phyloP scores from a whole-genome alignment of 2,113 vertebrate genomes.

The Garra rufa region DNA sequence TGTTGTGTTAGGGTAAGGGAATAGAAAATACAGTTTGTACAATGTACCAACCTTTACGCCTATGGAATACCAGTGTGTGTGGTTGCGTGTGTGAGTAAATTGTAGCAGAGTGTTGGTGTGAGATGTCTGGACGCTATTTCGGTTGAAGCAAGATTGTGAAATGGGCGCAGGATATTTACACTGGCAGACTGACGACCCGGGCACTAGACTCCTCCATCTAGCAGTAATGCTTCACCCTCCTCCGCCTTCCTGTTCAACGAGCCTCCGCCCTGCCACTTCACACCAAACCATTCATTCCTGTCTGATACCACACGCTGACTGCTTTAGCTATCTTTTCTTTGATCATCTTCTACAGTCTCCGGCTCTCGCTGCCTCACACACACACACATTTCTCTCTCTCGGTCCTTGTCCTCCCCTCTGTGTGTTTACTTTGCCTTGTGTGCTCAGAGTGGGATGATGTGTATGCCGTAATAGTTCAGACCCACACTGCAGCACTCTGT shows the following conservation, averaged over 20 bases:
- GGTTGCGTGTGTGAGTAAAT: slow-evolving; percentile 12
- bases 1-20: too few relatives aligned
- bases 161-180: slow-evolving; percentile 55
- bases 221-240: slow-evolving; percentile 51
- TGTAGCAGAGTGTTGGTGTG: not conserved
- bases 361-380: not conserved
- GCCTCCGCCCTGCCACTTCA: slow-evolving; percentile 1
- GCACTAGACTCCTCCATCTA: slow-evolving; percentile 50
- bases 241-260: slow-evolving; percentile 6
- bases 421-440: slow-evolving; percentile 11
- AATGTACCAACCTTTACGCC: too few relatives aligned
- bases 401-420: slow-evolving; percentile 4
- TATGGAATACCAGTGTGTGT: not conserved
- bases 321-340: not conserved
- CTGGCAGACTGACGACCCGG: slow-evolving; percentile 53
- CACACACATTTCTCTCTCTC: not conserved
- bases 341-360: not conserved
- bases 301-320: not conserved
- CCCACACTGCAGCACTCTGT: slow-evolving; percentile 49
- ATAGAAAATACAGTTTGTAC: too few relatives aligned
- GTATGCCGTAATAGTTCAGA: slow-evolving; percentile 60
- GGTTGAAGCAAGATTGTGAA: slow-evolving; percentile 13
- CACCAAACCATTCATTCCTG: slow-evolving; percentile 11
- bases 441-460: slow-evolving; percentile 63
- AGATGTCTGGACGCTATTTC: slow-evolving; percentile 17